Conservation (phyloP, 2,797 vertebrate genomes). For the Sorex maritimensis region DNA sequence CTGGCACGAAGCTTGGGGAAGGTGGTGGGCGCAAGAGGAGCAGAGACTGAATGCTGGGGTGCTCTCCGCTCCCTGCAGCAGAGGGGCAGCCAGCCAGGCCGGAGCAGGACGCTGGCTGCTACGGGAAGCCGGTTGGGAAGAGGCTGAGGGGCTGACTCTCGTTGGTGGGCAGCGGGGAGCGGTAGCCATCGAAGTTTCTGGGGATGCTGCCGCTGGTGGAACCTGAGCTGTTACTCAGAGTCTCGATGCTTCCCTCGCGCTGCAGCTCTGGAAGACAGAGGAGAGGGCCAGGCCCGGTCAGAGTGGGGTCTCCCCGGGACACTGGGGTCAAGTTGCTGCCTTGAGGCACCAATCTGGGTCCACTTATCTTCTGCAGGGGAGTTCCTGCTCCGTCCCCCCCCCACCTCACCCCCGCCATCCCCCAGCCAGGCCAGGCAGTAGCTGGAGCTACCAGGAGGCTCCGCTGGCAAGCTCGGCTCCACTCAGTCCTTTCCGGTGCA, state of each 20-base stretch:
- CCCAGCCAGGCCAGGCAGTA: constrained; percentile 37
- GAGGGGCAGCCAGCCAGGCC: constrained; percentile 19
- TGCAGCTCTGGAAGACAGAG: constrained; percentile 95
- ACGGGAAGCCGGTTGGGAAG: constrained; percentile 96
- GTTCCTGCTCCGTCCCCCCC: background rate
- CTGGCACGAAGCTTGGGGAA: constrained; percentile 79
- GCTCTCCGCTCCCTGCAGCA: constrained; percentile 48
- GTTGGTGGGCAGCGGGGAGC: constrained; percentile 97
- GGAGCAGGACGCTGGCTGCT: constrained; percentile 80
- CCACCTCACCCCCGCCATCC: too few relatives aligned
- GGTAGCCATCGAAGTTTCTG: constrained; percentile 97
- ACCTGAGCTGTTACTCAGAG: constrained; percentile 99
- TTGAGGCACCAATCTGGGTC: background rate
- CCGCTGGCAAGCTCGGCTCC: background rate
- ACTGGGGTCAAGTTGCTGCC: background rate
- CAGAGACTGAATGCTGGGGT: constrained; percentile 48
- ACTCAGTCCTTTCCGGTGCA: constrained; percentile 88
- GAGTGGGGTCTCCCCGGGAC: background rate
- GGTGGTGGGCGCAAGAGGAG: constrained; percentile 74
- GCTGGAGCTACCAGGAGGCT: constrained; percentile 11
- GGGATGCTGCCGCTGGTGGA: constrained; percentile 99
- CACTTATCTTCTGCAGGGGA: background rate
- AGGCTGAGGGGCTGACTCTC: constrained; percentile 98
- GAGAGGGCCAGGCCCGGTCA: constrained; percentile 82
- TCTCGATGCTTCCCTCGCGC: constrained; percentile 99